A percentile compares a stretch with the other conserved stretches of the same genome.
Evolutionary conservation across 2,113 vertebrate genomes (phyloP).

Genomic region (Mustela nigripes): DNA sequence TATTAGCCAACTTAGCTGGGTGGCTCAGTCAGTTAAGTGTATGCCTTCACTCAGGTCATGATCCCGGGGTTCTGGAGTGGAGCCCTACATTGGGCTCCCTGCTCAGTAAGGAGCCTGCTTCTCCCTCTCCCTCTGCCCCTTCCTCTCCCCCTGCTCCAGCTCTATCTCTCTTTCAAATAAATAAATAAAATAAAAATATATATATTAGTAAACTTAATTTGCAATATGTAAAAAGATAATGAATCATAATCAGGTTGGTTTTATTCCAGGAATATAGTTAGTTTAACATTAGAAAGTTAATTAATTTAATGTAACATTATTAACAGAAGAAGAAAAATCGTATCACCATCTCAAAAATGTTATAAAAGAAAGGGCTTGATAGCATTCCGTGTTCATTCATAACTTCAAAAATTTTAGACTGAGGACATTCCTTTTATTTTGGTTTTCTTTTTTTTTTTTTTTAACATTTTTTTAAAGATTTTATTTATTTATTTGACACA

Average conservation of each 20-base stretch:
- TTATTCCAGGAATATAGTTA: neutral
- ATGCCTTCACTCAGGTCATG: neutral
- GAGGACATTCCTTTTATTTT: neutral
- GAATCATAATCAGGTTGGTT: neutral
- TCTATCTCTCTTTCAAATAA: neutral
- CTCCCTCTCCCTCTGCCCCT: too few species aligned
- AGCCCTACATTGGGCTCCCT: neutral
- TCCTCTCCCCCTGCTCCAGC: too few species aligned
- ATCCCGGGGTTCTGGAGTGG: neutral
- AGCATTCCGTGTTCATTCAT: neutral
- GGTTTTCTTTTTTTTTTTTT: too few species aligned
- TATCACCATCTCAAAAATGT: neutral
- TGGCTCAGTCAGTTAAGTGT: neutral
- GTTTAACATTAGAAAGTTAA: neutral
- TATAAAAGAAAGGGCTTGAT: neutral
- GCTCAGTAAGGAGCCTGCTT: too few species aligned
- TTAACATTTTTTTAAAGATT: too few species aligned
- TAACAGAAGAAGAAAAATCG: neutral
- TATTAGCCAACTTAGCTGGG: neutral
- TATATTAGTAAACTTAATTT: neutral
- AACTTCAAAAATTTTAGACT: neutral
- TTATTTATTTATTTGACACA: too few species aligned
- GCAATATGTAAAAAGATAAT: neutral
- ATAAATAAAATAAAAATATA: neutral
- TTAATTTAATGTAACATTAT: neutral